phyloP scores from a whole-genome alignment of 2,113 vertebrate genomes.

The Alaudala cheleensis region DNA sequence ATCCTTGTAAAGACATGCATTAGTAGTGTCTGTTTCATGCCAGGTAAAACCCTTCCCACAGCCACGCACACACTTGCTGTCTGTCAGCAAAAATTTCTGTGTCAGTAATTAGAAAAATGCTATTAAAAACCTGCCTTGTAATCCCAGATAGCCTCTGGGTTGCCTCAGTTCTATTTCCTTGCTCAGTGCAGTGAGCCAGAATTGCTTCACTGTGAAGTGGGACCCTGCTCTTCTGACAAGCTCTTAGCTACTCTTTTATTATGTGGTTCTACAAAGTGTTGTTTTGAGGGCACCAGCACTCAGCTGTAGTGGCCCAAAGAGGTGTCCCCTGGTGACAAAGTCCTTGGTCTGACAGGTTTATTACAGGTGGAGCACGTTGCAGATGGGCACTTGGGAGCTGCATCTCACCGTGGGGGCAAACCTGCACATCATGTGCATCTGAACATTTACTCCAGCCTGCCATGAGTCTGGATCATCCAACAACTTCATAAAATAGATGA shows the following conservation, averaged over 20 bases:
- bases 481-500: conserved; percentile 34
- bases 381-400: neutral
- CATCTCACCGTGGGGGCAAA: neutral
- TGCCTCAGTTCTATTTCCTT: neutral
- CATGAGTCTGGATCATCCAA: neutral
- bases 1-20: conserved; percentile 58
- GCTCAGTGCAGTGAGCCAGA: neutral
- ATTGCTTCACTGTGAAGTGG: neutral
- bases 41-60: conserved; percentile 48
- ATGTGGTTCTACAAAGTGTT: neutral
- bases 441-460: neutral
- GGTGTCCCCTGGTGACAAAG: neutral
- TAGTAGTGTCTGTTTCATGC: conserved; percentile 21
- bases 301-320: neutral
- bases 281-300: neutral
- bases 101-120: conserved; percentile 60
- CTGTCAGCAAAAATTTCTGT: conserved; percentile 63
- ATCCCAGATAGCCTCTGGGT: conserved; percentile 46
- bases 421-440: neutral
- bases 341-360: neutral
- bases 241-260: neutral
- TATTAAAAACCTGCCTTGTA: conserved; percentile 58
- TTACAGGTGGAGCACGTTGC: neutral
- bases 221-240: neutral
- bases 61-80: conserved; percentile 39